Evolutionary conservation across 2,113 vertebrate species (phyloP).

Genomic region (Sclerurus mexicanus): DNA sequence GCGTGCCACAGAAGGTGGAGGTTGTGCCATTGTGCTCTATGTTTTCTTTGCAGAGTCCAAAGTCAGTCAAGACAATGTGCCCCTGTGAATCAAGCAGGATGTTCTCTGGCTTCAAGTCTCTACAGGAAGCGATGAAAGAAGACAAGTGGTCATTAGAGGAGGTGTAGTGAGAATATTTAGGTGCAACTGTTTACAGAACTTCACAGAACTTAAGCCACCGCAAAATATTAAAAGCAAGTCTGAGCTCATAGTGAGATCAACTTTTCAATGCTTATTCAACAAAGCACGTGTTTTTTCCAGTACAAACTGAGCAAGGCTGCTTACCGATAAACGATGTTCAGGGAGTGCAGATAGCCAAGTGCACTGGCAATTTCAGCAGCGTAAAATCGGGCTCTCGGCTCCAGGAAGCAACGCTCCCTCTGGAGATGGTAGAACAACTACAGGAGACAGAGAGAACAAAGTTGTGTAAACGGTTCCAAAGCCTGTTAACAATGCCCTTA

Average conservation of each 20-base stretch:
- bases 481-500: constrained; percentile 57
- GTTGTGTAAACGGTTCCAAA: constrained; percentile 16
- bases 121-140: constrained; percentile 24
- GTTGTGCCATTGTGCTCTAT: constrained; percentile 97
- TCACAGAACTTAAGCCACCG: neutral
- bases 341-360: constrained; percentile 94
- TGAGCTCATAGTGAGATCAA: neutral
- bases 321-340: constrained; percentile 96
- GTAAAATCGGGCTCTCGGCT: constrained; percentile 94
- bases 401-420: constrained; percentile 95
- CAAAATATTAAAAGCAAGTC: neutral
- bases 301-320: neutral
- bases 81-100: constrained; percentile 96
- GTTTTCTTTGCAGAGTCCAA: constrained; percentile 98
- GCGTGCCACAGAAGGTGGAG: constrained; percentile 97
- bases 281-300: fast-evolving
- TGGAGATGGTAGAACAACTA: constrained; percentile 99
- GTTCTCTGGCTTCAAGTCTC: constrained; percentile 97
- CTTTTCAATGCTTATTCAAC: neutral
- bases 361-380: constrained; percentile 97
- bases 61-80: constrained; percentile 96
- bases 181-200: neutral
- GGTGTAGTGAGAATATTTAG: neutral
- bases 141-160: neutral
- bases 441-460: constrained; percentile 63